A percentile compares a stretch with the other conserved stretches of the same genome.
These are phyloP conservation scores for human (Homo sapiens) DNA, from an alignment of 2,113 vertebrate genomes.

Conservation along the genomic window DNA sequence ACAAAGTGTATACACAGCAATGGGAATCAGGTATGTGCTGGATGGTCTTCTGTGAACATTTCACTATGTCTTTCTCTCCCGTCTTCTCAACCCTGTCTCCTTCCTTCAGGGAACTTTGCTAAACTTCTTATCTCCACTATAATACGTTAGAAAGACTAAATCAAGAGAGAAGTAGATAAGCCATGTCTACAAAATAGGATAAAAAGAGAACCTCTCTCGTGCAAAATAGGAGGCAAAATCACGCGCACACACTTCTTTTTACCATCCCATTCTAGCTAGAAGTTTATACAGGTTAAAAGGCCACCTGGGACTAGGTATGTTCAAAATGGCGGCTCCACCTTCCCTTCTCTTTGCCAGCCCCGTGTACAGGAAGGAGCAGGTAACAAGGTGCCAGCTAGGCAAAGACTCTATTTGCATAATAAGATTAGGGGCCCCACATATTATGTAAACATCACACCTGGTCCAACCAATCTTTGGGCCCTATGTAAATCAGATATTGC, in stretches of 20 bases:
- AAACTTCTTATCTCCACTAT: not conserved
- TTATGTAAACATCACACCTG: too few species aligned
- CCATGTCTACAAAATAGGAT: not conserved
- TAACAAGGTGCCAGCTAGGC: too few species aligned
- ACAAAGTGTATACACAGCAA: not conserved
- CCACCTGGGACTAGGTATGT: too few species aligned
- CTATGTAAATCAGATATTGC: too few species aligned
- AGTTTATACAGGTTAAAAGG: too few species aligned
- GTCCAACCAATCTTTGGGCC: too few species aligned
- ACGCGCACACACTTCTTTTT: not conserved
- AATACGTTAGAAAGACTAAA: not conserved
- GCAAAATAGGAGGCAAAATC: not conserved
- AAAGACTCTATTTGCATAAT: too few species aligned
- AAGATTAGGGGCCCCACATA: too few species aligned
- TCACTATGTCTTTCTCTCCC: not conserved
- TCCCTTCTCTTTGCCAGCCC: too few species aligned
- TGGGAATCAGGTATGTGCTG: not conserved
- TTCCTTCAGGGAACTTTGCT: not conserved
- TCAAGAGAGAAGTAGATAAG: not conserved
- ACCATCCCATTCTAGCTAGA: not conserved
- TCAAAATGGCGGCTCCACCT: too few species aligned
- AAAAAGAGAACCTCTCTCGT: not conserved
- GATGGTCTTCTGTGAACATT: not conserved
- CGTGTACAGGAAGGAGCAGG: too few species aligned
- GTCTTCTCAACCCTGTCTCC: not conserved